phyloP scores from a whole-genome alignment of 2,888 invertebrate genomes.

The Andrena dorsata region DNA sequence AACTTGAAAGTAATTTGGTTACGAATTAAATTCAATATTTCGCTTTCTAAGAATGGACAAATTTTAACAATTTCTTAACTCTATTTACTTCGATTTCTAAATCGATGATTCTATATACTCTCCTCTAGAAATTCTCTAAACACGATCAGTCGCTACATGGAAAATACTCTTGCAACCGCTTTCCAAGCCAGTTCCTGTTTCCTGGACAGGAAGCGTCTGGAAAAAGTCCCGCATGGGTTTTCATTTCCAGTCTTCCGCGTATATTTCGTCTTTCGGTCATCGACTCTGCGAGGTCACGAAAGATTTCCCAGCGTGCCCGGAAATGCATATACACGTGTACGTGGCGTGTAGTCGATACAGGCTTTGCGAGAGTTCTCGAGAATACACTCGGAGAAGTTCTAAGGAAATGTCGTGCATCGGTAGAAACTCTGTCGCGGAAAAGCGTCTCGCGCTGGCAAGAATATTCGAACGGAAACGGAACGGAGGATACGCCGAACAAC shows the following conservation, averaged over 20 bases:
- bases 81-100: neutral
- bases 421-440: conserved; percentile 27
- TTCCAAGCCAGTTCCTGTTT: conserved; percentile 35
- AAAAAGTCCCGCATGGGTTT: conserved; percentile 26
- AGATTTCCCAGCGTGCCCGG: conserved; percentile 30
- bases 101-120: conserved; percentile 16
- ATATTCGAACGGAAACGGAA: neutral
- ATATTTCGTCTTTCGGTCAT: conserved; percentile 35
- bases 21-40: no score
- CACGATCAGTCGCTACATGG: neutral
- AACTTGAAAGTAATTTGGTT: no score
- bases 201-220: neutral
- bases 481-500: neutral
- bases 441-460: conserved; percentile 6
- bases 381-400: conserved; percentile 16
- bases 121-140: conserved; percentile 4
- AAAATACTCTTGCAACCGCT: conserved; percentile 13
- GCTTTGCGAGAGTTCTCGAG: conserved; percentile 7
- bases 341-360: conserved; percentile 23
- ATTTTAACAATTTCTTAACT: neutral
- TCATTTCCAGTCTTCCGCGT: conserved; percentile 29
- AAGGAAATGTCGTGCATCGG: conserved; percentile 30
- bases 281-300: conserved; percentile 39
- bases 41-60: no score
- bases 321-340: conserved; percentile 41